A percentile compares a stretch with the other conserved stretches of the same genome.
Evolutionary conservation across 64 coral and sea anemone genomes (phyloP).

Genomic region (Pachyseris speciosa): DNA sequence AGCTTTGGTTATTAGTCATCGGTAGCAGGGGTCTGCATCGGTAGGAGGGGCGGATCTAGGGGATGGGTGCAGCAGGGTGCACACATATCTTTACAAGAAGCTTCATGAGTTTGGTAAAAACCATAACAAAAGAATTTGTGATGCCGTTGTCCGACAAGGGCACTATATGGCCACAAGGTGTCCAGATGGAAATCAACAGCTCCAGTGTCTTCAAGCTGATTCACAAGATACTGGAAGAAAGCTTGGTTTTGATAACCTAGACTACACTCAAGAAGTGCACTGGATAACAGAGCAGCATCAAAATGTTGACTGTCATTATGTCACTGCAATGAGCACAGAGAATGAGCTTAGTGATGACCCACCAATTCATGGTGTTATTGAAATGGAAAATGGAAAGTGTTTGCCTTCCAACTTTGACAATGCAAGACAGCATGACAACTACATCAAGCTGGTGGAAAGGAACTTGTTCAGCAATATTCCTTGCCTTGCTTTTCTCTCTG

Average conservation of each 20-base stretch:
- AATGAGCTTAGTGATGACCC: conserved; percentile 33
- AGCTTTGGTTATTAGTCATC: no score
- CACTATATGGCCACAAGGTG: conserved; percentile 53
- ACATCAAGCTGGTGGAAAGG: conserved; percentile 45
- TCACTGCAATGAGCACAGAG: conserved; percentile 61
- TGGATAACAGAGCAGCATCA: conserved; percentile 60
- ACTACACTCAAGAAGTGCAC: conserved; percentile 66
- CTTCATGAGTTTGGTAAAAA: conserved; percentile 89
- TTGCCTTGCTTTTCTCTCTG: conserved; percentile 44
- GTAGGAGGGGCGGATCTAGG: no score
- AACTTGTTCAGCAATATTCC: conserved; percentile 48
- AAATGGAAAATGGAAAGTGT: conserved; percentile 71
- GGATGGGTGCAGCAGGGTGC: no score
- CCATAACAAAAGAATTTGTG: conserved; percentile 50
- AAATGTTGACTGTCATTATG: conserved; percentile 68
- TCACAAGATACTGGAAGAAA: conserved; percentile 44
- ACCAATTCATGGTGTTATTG: conserved; percentile 41
- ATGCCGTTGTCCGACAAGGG: conserved; percentile 59
- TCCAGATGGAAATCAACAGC: conserved; percentile 14
- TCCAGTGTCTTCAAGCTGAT: background rate
- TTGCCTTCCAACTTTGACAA: conserved; percentile 37
- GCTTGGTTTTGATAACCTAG: conserved; percentile 57
- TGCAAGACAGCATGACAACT: conserved; percentile 50
- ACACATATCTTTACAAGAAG: conserved; percentile 68
- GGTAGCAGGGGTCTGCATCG: no score